Conservation (phyloP, 2,797 vertebrate genomes). For the Pelobates cultripes region DNA sequence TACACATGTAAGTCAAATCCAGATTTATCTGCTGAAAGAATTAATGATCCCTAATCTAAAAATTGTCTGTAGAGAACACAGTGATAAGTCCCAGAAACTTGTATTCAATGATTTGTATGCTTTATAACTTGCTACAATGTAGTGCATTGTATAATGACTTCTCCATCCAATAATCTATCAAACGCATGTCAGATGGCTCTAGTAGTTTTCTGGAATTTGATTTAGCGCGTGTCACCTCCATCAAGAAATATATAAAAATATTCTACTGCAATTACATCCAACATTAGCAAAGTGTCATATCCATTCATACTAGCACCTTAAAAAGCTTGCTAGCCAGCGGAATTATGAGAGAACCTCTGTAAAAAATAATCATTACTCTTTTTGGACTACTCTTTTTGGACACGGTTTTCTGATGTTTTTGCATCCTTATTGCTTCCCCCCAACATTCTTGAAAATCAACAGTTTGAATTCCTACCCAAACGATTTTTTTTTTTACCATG, state of each 20-base stretch:
- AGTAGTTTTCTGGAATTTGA: neutral
- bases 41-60: neutral
- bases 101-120: neutral
- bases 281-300: no score
- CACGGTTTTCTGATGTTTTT: no score
- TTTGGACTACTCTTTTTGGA: no score
- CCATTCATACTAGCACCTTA: no score
- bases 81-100: neutral
- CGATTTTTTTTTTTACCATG: no score
- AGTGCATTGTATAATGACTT: neutral
- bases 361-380: no score
- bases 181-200: neutral
- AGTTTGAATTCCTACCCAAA: no score
- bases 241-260: neutral
- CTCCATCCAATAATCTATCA: neutral
- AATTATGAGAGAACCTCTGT: no score
- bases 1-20: neutral
- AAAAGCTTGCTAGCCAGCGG: no score
- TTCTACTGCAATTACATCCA: no score
- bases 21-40: constrained; percentile 4
- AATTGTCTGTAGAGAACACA: neutral
- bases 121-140: neutral
- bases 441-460: no score
- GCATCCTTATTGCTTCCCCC: no score
- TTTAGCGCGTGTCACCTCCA: neutral